phyloP scores from a whole-genome alignment of 1,140 invertebrate genomes.

The Megalopta genalis region DNA sequence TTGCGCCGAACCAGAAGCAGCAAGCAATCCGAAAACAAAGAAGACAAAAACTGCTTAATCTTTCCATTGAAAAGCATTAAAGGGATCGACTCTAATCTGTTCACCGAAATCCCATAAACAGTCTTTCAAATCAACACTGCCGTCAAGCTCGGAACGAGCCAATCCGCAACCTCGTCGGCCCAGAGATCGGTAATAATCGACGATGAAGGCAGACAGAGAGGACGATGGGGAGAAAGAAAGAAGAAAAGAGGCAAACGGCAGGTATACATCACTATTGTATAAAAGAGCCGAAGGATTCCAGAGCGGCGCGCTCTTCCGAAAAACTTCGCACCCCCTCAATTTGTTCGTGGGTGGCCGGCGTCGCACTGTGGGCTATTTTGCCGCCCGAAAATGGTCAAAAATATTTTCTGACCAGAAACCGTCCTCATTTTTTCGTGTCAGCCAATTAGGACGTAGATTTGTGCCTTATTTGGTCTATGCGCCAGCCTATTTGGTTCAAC shows the following conservation, averaged over 20 bases:
- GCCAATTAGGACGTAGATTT: too few species aligned
- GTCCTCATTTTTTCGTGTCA: too few species aligned
- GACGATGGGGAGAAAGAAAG: too few species aligned
- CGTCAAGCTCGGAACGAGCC: neutral
- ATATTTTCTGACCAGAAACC: too few species aligned
- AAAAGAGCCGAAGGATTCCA: neutral
- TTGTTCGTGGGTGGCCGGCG: slow-evolving; percentile 9
- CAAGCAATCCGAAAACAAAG: too few species aligned
- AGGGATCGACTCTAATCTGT: neutral
- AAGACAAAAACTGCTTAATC: too few species aligned
- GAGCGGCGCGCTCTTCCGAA: too few species aligned
- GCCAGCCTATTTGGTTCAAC: too few species aligned
- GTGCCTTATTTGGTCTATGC: too few species aligned
- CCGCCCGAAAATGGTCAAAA: neutral
- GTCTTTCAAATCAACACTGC: slow-evolving; percentile 1
- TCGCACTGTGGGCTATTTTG: neutral
- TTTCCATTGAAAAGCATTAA: neutral
- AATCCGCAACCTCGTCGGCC: neutral
- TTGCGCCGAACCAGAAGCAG: too few species aligned
- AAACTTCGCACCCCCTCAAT: neutral
- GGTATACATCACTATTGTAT: too few species aligned
- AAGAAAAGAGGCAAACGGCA: too few species aligned
- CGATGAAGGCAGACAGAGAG: neutral
- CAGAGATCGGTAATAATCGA: neutral
- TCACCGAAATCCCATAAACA: slow-evolving; percentile 2